Percentiles rank a stretch among this genome's conserved stretches.
phyloP scores from a whole-genome alignment of 2,113 vertebrate species.

The Saccopteryx bilineata region DNA sequence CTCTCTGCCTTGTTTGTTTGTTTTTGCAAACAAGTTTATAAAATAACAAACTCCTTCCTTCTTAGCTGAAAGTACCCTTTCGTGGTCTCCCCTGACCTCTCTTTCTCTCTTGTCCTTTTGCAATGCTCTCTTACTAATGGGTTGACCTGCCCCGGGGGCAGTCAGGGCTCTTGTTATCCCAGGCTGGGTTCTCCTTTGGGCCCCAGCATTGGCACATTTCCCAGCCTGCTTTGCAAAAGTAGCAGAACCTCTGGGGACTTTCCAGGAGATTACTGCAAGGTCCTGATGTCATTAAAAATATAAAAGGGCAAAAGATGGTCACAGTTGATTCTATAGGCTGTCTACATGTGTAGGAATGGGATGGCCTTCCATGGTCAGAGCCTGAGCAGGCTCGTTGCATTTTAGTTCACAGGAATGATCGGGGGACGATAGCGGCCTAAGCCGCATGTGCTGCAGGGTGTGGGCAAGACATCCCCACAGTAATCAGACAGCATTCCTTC shows the following conservation, averaged over 20 bases:
- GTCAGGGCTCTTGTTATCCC: neutral
- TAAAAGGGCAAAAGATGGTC: too few relatives aligned
- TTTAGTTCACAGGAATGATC: neutral
- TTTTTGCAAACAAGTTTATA: neutral
- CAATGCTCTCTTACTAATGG: neutral
- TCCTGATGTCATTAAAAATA: neutral
- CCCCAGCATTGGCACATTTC: neutral
- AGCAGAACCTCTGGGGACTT: neutral
- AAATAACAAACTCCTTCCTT: neutral
- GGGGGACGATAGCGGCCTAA: neutral
- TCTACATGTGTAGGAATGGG: neutral
- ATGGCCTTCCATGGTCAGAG: accelerated
- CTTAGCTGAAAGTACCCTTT: neutral
- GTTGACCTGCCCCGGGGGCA: neutral
- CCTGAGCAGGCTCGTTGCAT: neutral
- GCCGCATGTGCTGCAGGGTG: neutral
- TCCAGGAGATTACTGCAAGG: neutral
- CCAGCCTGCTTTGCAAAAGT: neutral
- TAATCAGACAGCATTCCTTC: neutral
- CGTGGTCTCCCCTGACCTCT: neutral
- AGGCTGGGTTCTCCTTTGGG: neutral
- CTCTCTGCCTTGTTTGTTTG: neutral
- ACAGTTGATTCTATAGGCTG: neutral
- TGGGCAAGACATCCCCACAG: too few relatives aligned
- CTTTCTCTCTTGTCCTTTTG: neutral